Percentiles rank a stretch among this genome's conserved stretches.
These are phyloP conservation scores for Macaria liturata DNA, from an alignment of 2,888 invertebrate species.

Conservation along the genomic window DNA sequence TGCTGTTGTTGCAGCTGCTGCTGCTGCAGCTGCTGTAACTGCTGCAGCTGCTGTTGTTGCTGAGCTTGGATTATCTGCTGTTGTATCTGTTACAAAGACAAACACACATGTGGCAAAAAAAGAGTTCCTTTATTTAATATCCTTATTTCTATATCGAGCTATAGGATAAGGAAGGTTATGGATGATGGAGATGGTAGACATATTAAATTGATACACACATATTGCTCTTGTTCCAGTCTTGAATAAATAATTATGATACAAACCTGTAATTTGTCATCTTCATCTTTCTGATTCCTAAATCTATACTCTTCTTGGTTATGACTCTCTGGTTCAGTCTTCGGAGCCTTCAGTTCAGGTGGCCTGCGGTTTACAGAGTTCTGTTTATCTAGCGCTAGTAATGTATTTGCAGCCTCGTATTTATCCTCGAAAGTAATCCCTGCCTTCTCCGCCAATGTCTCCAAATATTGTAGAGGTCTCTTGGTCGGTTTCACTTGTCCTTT, in stretches of 20 bases:
- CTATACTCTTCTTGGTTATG: constrained; percentile 67
- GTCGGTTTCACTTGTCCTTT: constrained; percentile 57
- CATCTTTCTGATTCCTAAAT: constrained; percentile 72
- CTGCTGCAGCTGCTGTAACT: constrained; percentile 58
- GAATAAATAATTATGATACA: constrained; percentile 7
- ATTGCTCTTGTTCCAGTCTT: no score
- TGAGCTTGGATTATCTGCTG: constrained; percentile 75
- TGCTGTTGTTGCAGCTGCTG: constrained; percentile 65
- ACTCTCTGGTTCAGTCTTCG: constrained; percentile 67
- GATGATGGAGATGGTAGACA: no score
- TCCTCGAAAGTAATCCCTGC: constrained; percentile 89
- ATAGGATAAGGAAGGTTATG: no score
- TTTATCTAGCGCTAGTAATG: constrained; percentile 85
- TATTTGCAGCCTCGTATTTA: constrained; percentile 88
- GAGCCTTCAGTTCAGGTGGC: constrained; percentile 66
- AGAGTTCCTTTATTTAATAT: no score
- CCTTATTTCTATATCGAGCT: no score
- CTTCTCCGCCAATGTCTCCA: constrained; percentile 88
- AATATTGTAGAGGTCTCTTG: constrained; percentile 84
- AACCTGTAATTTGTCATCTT: constrained; percentile 77
- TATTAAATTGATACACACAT: no score
- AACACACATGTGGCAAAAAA: no score
- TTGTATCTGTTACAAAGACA: constrained; percentile 53
- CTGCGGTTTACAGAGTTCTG: constrained; percentile 77
- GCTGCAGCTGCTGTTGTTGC: constrained; percentile 60